Base-by-base conservation (phyloP, 2,797 vertebrate species). In the Acanthis flammea region DNA sequence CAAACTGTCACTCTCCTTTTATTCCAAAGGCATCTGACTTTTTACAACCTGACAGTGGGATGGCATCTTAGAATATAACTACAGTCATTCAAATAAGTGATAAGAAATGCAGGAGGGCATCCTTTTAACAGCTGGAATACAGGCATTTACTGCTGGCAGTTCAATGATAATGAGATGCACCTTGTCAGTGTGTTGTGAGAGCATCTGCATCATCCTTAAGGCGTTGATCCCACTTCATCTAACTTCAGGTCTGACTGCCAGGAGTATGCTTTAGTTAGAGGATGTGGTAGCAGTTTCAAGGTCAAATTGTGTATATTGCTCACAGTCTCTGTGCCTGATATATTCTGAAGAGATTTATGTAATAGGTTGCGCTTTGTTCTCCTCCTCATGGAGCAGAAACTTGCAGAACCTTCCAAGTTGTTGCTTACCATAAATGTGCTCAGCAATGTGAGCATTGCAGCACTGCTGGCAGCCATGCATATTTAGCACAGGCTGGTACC, bases 11-110 rank as follows among this genome's bases (percentile, higher is more conserved):
- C 30, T 75, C 51, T 61, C 72, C 47, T 65, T 92, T 70, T 62
- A 93, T 93, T 94, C 74, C 65, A 71, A 85, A 90, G 72, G 48
- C 78, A 91, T 53, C 10, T 94, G 92, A 83, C 37, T 73, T 94
- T 87, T 91, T 92, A 78, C 60, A 90, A 81, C 48, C 61, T 65
- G 62, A 73, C 42, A 68, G 47, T 24, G 80, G 35, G 35, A 70
- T 75, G 88, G 57, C 67, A 44, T 92, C 48, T 72, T 88, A 82
- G 76, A 73, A 86, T 83, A 70, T 58, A 93, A 78, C 33, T 74
- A 53, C 68, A 83, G 83, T 70, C 68, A 65, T 67, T 71, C 84
- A 82, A 72, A 70, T 51, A 39, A 83, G 41, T 3, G 22, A 45
- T 60, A 84, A 81, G 76, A 90, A 92, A 90, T 30, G 33, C 73